Conservation (phyloP, 2,888 invertebrate species). For the Loripinus fragilis region DNA sequence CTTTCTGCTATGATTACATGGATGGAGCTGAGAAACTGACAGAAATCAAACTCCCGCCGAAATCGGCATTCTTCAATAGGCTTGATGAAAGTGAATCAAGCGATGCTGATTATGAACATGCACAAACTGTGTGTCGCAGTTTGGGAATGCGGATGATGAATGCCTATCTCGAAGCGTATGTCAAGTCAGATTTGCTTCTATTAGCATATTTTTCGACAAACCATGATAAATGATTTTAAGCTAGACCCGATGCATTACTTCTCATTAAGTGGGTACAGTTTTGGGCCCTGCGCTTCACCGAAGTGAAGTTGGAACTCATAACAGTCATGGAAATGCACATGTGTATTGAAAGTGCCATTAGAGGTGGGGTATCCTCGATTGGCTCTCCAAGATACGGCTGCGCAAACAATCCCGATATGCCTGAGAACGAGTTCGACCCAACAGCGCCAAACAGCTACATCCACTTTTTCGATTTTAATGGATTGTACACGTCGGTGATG, state of each 20-base stretch:
- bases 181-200: neutral
- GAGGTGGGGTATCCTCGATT: slow-evolving; percentile 14
- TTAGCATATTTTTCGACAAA: slow-evolving; percentile 2
- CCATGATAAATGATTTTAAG: neutral
- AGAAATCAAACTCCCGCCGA: neutral
- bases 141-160: neutral
- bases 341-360: slow-evolving; percentile 17
- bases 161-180: slow-evolving; percentile 1
- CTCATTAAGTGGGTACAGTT: slow-evolving; percentile 10
- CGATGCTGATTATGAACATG: neutral
- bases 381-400: slow-evolving; percentile 7
- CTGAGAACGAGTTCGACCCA: neutral
- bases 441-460: neutral
- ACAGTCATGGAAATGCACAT: slow-evolving; percentile 18
- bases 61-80: neutral
- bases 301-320: slow-evolving; percentile 1
- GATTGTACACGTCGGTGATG: slow-evolving; percentile 21
- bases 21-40: slow-evolving; percentile 12
- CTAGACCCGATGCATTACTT: slow-evolving; percentile 1
- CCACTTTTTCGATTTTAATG: slow-evolving; percentile 24
- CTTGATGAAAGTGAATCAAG: neutral
- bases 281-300: slow-evolving; percentile 18
- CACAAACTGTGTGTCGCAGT: neutral
- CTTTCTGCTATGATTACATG: slow-evolving; percentile 20
- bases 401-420: slow-evolving; percentile 28